Base-by-base conservation (phyloP, 1,140 invertebrate species). In the Lepidurus couesii region DNA sequence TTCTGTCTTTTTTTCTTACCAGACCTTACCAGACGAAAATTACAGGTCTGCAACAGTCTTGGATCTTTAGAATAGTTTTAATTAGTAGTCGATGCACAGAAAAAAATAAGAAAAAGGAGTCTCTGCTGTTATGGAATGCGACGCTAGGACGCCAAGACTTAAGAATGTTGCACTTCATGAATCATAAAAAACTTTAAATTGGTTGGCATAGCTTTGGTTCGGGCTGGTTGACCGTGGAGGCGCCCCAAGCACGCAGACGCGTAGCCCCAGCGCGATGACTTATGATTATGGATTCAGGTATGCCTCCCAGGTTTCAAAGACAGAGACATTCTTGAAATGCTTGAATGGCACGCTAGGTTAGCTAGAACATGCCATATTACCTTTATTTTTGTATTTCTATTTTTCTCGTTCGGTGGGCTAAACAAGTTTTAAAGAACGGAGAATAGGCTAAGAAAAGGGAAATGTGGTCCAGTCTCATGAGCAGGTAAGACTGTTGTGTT, bases 291-390 rank as follows among this genome's bases (percentile, higher is more conserved):
- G 53, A 65, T 7, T 16, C 53, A 65, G 53, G 53, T 65, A 65
- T 65, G 53, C 53, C 53, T 65, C 53, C 13, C 53, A 65, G 53
- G 53, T 65, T 65, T 65, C 16, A 21, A 65, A 65, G 6, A 65
- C 53, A 65, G 53, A 16, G 53, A 65, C 53, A 65, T 65, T 65
- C 53, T 65, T 65, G 53, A 65, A 65, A 65, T 65, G 53, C 53
- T 65, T 65, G 53, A 65, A 65, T 65, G 53, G 53, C 53, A 65
- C 53, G 53, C 53, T 65, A 65, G 53, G 16, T 65, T 65, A 65
- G 53, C 21, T 65, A 65, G 53, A 65, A 65, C 53, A 65, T 65
- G 21, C 53, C 53, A 21, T 65, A 65, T 65, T 65, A 65, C 53
- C 53, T 65, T 65, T 47, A 47, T 16, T 65, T 65, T 65, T 65